A percentile compares a stretch with the other conserved stretches of the same genome.
These are phyloP conservation scores for Bradynema listronoti DNA, from an alignment of 1,140 invertebrate genomes.

Conservation along the genomic window DNA sequence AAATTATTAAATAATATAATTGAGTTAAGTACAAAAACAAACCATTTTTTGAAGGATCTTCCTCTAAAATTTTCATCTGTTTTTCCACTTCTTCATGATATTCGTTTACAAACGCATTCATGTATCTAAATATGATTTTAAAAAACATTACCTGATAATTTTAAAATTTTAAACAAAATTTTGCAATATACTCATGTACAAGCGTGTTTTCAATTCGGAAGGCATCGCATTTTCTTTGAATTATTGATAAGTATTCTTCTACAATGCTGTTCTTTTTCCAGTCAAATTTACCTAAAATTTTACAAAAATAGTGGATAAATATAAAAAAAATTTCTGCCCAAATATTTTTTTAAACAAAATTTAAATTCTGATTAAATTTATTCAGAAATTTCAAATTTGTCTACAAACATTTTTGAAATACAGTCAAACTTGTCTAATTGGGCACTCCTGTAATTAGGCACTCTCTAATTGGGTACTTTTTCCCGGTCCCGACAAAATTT, in stretches of 20 bases:
- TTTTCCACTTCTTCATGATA: slow-evolving; percentile 11
- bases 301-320: no score
- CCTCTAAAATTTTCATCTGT: slow-evolving; percentile 16
- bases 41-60: slow-evolving; percentile 1
- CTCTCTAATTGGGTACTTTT: no score
- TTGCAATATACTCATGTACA: slow-evolving; percentile 5
- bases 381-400: no score
- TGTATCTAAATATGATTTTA: slow-evolving; percentile 16
- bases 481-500: no score
- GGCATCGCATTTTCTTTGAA: slow-evolving; percentile 12
- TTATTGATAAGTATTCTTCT: slow-evolving; percentile 5
- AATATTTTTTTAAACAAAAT: no score
- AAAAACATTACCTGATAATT: background rate
- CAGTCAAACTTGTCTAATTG: no score
- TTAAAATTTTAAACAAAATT: background rate
- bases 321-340: no score
- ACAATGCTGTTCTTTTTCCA: slow-evolving; percentile 20
- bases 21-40: background rate
- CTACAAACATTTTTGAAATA: no score
- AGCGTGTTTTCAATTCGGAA: slow-evolving; percentile 7
- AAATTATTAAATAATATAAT: background rate
- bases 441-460: no score
- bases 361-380: no score
- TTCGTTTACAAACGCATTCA: slow-evolving; percentile 11
- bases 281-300: slow-evolving; percentile 13